Conservation (phyloP, 2,113 vertebrate species). For the Hystrix cristata region DNA sequence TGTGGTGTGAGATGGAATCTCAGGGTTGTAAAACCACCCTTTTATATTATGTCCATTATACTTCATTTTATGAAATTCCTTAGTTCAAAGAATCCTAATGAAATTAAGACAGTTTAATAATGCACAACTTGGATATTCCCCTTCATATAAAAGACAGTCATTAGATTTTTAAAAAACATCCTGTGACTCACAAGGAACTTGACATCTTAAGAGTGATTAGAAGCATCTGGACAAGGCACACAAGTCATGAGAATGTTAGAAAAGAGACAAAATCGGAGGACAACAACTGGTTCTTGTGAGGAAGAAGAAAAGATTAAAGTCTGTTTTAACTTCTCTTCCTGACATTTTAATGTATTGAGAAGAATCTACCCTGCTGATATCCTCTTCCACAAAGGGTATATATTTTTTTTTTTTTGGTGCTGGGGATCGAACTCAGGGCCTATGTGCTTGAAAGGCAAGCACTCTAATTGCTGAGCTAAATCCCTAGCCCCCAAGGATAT, state of each 20-base stretch:
- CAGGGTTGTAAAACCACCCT: slow-evolving; percentile 44
- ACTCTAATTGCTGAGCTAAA: too few species aligned
- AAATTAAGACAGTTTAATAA: slow-evolving; percentile 43
- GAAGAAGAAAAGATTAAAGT: slow-evolving; percentile 49
- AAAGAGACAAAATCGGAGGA: slow-evolving; percentile 39
- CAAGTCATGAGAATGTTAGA: not conserved
- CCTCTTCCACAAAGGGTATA: not conserved
- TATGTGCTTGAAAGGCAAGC: too few species aligned
- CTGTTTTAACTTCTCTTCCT: not conserved
- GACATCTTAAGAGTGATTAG: not conserved
- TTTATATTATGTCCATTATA: not conserved
- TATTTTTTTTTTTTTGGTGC: too few species aligned
- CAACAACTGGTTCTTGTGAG: not conserved
- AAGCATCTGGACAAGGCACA: slow-evolving; percentile 19
- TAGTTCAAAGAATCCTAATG: slow-evolving; percentile 58
- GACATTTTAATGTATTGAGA: slow-evolving; percentile 31
- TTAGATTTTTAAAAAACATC: not conserved
- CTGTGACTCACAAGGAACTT: not conserved
- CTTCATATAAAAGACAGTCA: not conserved
- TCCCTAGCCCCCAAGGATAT: not conserved
- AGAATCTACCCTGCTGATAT: not conserved
- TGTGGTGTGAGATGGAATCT: too few species aligned
- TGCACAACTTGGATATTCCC: not conserved
- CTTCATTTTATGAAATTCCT: slow-evolving; percentile 63
- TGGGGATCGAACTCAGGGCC: too few species aligned